These are phyloP conservation scores for Oceanodroma tethys DNA, from an alignment of 2,113 vertebrate species.

Conservation along the genomic window DNA sequence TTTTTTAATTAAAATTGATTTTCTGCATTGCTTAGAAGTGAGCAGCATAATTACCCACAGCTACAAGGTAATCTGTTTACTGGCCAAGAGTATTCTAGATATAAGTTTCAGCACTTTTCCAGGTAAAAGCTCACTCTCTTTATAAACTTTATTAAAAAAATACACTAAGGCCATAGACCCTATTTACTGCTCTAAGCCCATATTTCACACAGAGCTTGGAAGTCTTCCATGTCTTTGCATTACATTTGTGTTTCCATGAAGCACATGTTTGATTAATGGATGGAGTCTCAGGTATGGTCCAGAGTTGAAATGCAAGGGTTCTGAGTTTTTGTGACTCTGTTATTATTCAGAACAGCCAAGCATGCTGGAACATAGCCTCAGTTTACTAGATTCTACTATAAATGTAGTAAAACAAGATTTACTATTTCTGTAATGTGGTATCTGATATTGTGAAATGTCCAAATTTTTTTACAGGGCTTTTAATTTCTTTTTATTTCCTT, in stretches of 20 bases:
- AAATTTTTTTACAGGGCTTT: neutral
- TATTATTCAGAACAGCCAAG: neutral
- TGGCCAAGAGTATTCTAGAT: neutral
- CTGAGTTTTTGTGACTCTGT: neutral
- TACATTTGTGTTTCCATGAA: neutral
- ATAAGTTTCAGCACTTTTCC: neutral
- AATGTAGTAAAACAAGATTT: neutral
- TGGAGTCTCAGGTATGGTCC: neutral
- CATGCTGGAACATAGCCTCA: neutral
- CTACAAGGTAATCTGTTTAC: conserved; percentile 46
- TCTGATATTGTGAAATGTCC: neutral
- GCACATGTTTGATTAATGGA: neutral
- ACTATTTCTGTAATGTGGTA: neutral
- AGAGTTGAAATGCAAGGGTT: neutral
- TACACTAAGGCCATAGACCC: neutral
- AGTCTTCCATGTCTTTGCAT: neutral
- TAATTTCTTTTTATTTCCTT: neutral
- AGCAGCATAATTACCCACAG: conserved; percentile 47
- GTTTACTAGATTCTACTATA: neutral
- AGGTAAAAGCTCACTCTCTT: neutral
- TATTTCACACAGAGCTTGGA: neutral
- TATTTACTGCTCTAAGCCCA: neutral
- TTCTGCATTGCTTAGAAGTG: conserved; percentile 58
- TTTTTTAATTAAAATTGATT: conserved; percentile 72
- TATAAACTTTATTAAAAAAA: neutral